Conservation (phyloP, 2,888 invertebrate species). For the Hoplodrina blanda region DNA sequence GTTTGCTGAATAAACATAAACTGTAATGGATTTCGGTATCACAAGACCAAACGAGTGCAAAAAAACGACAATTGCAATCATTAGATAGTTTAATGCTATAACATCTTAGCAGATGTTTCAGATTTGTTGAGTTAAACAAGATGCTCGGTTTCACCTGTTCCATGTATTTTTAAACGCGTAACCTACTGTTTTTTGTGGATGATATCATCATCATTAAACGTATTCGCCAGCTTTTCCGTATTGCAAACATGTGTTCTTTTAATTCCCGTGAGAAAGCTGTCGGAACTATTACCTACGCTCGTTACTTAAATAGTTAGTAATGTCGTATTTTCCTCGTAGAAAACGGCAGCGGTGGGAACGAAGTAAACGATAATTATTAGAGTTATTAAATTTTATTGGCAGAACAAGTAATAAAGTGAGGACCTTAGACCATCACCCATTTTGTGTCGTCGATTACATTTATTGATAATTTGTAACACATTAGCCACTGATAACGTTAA, state of each 20-base stretch:
- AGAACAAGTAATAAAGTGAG: slow-evolving; percentile 13
- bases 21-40: slow-evolving; percentile 10
- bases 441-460: slow-evolving; percentile 31
- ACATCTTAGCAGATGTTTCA: slow-evolving; percentile 73
- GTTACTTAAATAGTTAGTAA: slow-evolving; percentile 25
- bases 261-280: slow-evolving; percentile 54
- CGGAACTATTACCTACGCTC: slow-evolving; percentile 29
- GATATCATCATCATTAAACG: slow-evolving; percentile 73
- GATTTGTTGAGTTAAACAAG: slow-evolving; percentile 75
- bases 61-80: slow-evolving; percentile 49
- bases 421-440: slow-evolving; percentile 12
- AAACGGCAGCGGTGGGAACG: slow-evolving; percentile 5
- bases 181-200: slow-evolving; percentile 68
- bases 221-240: slow-evolving; percentile 58
- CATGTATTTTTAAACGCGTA: slow-evolving; percentile 76
- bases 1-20: slow-evolving; percentile 12
- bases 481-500: slow-evolving; percentile 53
- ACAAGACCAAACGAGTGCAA: slow-evolving; percentile 22
- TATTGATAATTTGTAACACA: slow-evolving; percentile 37
- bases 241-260: slow-evolving; percentile 45
- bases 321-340: slow-evolving; percentile 13
- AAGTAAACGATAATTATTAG: slow-evolving; percentile 14
- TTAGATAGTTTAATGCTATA: slow-evolving; percentile 41
- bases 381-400: slow-evolving; percentile 34
- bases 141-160: slow-evolving; percentile 75